Evolutionary conservation across 2,797 vertebrate genomes (phyloP), one percentile per base, ranked within the genome.

Genomic region (Aphelocoma californica): DNA sequence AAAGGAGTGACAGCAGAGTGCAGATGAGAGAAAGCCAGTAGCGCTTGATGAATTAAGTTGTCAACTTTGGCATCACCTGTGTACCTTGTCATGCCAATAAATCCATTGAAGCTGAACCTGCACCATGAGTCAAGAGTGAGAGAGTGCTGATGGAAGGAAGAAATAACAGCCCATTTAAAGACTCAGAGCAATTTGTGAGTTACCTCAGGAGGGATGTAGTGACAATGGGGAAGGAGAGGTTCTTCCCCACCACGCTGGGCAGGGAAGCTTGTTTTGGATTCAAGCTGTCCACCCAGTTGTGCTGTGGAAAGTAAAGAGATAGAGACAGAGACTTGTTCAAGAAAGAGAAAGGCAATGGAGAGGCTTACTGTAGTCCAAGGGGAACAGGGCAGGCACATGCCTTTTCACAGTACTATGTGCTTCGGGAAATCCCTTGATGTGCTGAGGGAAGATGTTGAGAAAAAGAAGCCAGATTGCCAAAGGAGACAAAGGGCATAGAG

Each of bases 91-190:
- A 94, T 67, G 81, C 67, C 94, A 81, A 93, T 94, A 95, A 88
- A 95, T 91, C 92, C 80, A 93, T 36, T 86, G 86, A 95, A 94
- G 83, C 42, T 90, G 79, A 92, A 89, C 93, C 81, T 77, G 58
- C 70, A 77, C 44, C 6, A 14, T 3, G 25, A 91, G 91, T 91
- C 56, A 77, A 84, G 51, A 94, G 83, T 67, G 81, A 90, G 74
- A 70, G 88, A 82, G 74, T 82, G 83, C 86, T 95, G 91, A 93
- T 78, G 77, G 83, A 93, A 90, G 65, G 74, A 96, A 92, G 84
- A 85, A 94, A 84, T 77, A 92, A 93, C 73, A 95, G 60, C 67
- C 82, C 83, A 74, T 92, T 96, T 95, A 95, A 94, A 93, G 96
- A 85, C 86, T 92, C 72, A 36, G 64, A 91, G 50, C 90, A 93